phyloP scores from a whole-genome alignment of 2,888 invertebrate species.

The Mallateleia sp. region DNA sequence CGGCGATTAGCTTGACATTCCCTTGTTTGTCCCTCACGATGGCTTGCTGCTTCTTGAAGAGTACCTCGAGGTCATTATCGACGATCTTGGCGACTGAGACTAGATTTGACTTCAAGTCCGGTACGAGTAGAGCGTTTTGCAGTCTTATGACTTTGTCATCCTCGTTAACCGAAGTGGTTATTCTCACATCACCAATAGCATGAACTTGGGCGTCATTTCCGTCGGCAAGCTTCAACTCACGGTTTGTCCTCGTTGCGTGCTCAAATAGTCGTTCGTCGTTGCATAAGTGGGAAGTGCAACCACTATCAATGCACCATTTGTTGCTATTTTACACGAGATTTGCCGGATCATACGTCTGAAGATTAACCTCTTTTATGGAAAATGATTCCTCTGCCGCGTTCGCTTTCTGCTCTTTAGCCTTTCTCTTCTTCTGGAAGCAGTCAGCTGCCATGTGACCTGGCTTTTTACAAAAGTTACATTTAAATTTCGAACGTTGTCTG shows the following conservation, averaged over 20 bases:
- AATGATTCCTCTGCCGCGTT: neutral
- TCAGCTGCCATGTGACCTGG: neutral
- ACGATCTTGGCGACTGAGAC: conserved; percentile 13
- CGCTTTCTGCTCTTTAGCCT: neutral
- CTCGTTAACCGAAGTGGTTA: neutral
- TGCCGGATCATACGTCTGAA: too few relatives aligned
- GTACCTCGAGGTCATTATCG: neutral
- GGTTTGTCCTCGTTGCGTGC: too few relatives aligned
- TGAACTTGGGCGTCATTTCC: neutral
- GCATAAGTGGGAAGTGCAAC: conserved; percentile 10
- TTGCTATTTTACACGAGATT: neutral
- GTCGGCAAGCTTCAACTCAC: neutral
- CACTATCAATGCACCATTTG: conserved; percentile 14
- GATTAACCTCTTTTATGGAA: too few relatives aligned
- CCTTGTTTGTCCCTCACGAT: neutral
- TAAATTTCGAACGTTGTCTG: too few relatives aligned
- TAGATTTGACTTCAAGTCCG: conserved; percentile 13
- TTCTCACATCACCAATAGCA: neutral
- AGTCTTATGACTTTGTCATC: neutral
- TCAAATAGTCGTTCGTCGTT: conserved; percentile 7
- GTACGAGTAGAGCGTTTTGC: conserved; percentile 3
- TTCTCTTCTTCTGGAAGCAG: neutral
- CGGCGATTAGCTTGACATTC: neutral
- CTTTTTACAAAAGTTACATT: neutral
- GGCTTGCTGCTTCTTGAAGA: neutral